These are phyloP conservation scores for Drosophila bocki DNA, from an alignment of 1,140 invertebrate species.

Conservation along the genomic window DNA sequence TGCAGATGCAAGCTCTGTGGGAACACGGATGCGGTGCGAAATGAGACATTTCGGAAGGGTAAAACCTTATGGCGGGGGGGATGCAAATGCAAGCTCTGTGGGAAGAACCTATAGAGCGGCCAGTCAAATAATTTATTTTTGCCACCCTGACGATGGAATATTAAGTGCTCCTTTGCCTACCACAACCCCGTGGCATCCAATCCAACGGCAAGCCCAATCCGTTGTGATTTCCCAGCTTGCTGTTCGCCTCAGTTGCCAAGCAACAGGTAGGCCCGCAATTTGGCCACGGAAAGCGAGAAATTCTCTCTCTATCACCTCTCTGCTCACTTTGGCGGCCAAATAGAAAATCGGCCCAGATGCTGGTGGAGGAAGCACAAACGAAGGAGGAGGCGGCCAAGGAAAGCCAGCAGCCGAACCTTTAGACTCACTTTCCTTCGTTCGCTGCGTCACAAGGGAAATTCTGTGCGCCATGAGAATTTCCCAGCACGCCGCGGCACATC, in stretches of 20 bases:
- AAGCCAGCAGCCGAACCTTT: constrained; percentile 21
- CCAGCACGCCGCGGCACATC: constrained; percentile 7
- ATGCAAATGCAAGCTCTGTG: no score
- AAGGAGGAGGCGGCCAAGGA: background rate
- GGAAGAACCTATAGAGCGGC: no score
- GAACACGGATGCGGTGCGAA: no score
- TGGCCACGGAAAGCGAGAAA: constrained; percentile 23
- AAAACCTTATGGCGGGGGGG: no score
- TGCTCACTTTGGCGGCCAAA: constrained; percentile 11
- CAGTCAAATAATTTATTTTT: constrained; percentile 9
- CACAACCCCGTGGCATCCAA: constrained; percentile 15
- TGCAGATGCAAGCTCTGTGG: no score
- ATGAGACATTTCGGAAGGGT: no score
- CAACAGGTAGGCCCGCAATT: constrained; percentile 76
- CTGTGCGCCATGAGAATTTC: constrained; percentile 55
- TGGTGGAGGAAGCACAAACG: background rate
- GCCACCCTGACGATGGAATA: constrained; percentile 37
- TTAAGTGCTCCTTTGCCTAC: constrained; percentile 13
- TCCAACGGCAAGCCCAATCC: constrained; percentile 20
- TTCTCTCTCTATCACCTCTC: constrained; percentile 1
- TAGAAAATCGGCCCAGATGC: constrained; percentile 34
- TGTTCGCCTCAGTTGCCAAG: constrained; percentile 63
- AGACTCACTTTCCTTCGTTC: constrained; percentile 38
- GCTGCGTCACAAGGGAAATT: constrained; percentile 54
- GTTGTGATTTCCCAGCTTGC: constrained; percentile 19